Base-by-base conservation (phyloP, 2,888 invertebrate genomes). In the Sminthurides aquaticus region DNA sequence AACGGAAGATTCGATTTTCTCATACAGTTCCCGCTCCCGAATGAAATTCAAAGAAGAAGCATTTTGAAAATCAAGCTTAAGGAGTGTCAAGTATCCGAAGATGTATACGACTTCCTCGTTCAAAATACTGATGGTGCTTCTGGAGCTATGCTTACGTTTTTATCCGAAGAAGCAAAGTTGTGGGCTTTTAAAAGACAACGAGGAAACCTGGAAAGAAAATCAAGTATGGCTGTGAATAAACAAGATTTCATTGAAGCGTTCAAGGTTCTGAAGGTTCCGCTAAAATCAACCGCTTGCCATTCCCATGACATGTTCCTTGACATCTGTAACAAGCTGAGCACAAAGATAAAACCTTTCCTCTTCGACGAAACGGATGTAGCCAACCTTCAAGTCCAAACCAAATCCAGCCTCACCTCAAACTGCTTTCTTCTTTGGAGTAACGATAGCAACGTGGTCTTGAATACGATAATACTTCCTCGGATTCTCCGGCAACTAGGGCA, bases 1-100 rank as follows among this genome's bases (percentile, higher is more conserved):
- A 22, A 62, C 3, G 62, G 62, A 3, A 57, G 62, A 57, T 62
- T 62, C 27, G 62, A 62, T 28, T 57, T 62, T 15, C 43, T 26
- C 11, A 57, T 62, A 11, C 56, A 57, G 56, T 62, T 62, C 49
- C 62, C 62, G 2, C 48, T 62, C 5, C 62, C 62, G 1, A 57
- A 57, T 57, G 62, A 48, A 5, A 18, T 18, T 1, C 48, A 62
- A 27, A 25, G 62, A 26, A 43, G 27, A n/a, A n/a, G 48, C 1
- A 62, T 62, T 15, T 18, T 62, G 1, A 5, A 49, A 15, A 49
- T 62, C 2, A 62, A 62, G 27, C 34, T 62, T 28, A 49, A 49
- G 27, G 26, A 28, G 8, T 62, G 34, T 43, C n/a, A 2, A 1
- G 57, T 62, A 20, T 20, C 22, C 2, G 2, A 34, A 2, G 24